Percentiles rank a stretch among this genome's conserved stretches.
Conservation (phyloP, 2,888 invertebrate genomes). For the Smittia aterrima region DNA sequence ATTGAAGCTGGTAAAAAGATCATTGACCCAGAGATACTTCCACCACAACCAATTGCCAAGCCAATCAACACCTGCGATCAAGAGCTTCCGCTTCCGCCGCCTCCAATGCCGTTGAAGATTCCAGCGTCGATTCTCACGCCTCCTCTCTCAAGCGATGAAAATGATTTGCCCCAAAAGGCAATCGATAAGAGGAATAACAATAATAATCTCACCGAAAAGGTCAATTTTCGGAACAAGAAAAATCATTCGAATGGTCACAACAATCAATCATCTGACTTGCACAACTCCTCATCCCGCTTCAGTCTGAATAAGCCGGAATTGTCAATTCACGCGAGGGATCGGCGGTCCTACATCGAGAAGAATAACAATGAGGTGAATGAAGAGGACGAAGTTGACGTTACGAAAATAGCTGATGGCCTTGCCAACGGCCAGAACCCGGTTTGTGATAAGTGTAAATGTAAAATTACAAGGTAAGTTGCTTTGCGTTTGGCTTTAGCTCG, state of each 20-base stretch:
- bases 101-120: slow-evolving; percentile 49
- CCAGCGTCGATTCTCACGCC: slow-evolving; percentile 45
- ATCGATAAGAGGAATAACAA: not conserved
- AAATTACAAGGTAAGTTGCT: slow-evolving; percentile 68
- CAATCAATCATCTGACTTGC: slow-evolving; percentile 16
- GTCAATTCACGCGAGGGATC: slow-evolving; percentile 51
- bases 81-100: slow-evolving; percentile 44
- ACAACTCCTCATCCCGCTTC: slow-evolving; percentile 45
- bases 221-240: slow-evolving; percentile 29
- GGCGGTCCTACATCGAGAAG: slow-evolving; percentile 53
- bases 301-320: slow-evolving; percentile 49
- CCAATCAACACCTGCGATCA: slow-evolving; percentile 42
- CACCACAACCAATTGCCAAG: slow-evolving; percentile 45
- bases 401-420: slow-evolving; percentile 22
- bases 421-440: slow-evolving; percentile 62
- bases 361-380: slow-evolving; percentile 45
- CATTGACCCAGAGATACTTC: slow-evolving; percentile 43
- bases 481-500: not conserved
- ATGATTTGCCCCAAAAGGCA: slow-evolving; percentile 31
- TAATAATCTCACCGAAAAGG: slow-evolving; percentile 10
- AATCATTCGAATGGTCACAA: slow-evolving; percentile 25
- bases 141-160: slow-evolving; percentile 29
- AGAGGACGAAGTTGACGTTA: not conserved
- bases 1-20: slow-evolving; percentile 41
- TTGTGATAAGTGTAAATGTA: slow-evolving; percentile 71